Evolutionary conservation across 2,113 vertebrate species (phyloP).

Genomic region (Oostethus manadensis): DNA sequence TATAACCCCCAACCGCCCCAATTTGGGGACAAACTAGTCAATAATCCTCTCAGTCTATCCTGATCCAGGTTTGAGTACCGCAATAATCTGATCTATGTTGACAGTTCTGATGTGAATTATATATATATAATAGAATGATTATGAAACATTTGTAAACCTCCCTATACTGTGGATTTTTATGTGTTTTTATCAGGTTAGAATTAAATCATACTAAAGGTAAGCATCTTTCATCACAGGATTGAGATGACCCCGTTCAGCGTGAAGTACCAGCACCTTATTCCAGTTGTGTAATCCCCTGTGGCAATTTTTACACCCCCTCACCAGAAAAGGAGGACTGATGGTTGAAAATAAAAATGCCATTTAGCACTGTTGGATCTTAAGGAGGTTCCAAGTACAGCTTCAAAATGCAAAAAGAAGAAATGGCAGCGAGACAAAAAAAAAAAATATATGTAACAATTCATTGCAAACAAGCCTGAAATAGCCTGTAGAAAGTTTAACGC

Average conservation of each 20-base stretch:
- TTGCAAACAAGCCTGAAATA: no score
- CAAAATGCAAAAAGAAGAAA: no score
- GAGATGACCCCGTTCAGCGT: not conserved
- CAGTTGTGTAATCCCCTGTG: no score
- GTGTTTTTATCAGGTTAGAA: conserved; percentile 22
- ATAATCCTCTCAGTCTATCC: conserved; percentile 54
- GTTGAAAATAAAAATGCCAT: no score
- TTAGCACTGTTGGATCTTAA: no score
- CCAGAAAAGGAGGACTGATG: no score
- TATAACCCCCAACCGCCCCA: conserved; percentile 36
- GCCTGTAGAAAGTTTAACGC: no score
- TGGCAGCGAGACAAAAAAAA: no score
- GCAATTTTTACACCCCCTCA: no score
- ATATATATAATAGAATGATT: conserved; percentile 48
- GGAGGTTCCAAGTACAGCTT: no score
- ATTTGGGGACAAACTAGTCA: conserved; percentile 13
- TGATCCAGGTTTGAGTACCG: conserved; percentile 43
- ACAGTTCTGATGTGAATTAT: conserved; percentile 52
- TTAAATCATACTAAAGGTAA: conserved; percentile 21
- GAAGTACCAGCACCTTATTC: no score
- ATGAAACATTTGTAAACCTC: conserved; percentile 39
- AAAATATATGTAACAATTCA: no score
- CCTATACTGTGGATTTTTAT: conserved; percentile 30
- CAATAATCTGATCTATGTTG: conserved; percentile 53
- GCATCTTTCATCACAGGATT: conserved; percentile 20